Evolutionary conservation across 2,797 vertebrate genomes (phyloP).

Genomic region (Podarcis siculus): DNA sequence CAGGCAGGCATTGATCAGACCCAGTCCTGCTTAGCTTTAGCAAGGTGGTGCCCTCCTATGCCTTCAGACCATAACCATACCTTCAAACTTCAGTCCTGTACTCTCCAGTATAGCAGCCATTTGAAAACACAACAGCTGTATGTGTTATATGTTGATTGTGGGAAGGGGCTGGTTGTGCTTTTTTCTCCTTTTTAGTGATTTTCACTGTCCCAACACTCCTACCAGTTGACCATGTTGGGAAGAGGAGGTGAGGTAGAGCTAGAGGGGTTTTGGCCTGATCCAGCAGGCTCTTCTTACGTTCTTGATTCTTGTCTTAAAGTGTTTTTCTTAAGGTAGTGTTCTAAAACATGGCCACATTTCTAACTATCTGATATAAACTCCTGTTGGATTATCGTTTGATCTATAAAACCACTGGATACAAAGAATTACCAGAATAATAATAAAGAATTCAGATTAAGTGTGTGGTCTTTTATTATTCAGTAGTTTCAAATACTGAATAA

Average conservation of each 20-base stretch:
- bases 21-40: no score
- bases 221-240: background rate
- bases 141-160: background rate
- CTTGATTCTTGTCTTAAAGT: background rate
- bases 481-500: constrained; percentile 4
- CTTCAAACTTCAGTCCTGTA: background rate
- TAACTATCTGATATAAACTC: background rate
- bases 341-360: background rate
- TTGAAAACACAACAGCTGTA: background rate
- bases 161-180: background rate
- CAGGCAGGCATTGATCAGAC: no score
- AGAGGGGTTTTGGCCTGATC: no score
- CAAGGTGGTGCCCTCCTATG: no score
- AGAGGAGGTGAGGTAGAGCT: background rate
- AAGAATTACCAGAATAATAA: background rate
- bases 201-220: background rate
- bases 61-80: no score
- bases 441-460: background rate
- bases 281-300: background rate
- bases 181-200: background rate
- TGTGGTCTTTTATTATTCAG: constrained; percentile 16
- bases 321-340: background rate
- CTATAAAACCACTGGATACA: background rate
- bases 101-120: background rate
- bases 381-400: background rate